phyloP scores from a whole-genome alignment of 2,797 vertebrate species.

The Myoxocephalus aenaeus region DNA sequence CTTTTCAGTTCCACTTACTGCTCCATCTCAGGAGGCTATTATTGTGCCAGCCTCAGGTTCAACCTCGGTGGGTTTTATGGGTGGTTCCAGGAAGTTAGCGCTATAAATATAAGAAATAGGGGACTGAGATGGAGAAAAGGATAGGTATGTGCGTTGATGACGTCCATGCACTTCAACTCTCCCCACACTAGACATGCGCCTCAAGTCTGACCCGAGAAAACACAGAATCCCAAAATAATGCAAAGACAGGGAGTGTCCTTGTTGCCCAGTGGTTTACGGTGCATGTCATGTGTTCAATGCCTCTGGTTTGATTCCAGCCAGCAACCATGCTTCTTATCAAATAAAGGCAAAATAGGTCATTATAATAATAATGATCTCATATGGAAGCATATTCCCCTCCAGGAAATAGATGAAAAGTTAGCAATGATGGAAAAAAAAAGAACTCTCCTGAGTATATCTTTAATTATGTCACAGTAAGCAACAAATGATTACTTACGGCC shows the following conservation, averaged over 20 bases:
- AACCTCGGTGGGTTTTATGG: slow-evolving; percentile 63
- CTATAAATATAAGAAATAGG: slow-evolving; percentile 50
- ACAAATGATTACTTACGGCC: slow-evolving; percentile 34
- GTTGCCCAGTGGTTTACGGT: neutral
- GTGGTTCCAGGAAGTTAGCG: slow-evolving; percentile 52
- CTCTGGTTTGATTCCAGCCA: neutral
- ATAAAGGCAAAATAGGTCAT: neutral
- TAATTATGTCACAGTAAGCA: slow-evolving; percentile 49
- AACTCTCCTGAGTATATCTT: slow-evolving; percentile 37
- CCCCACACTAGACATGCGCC: slow-evolving; percentile 7
- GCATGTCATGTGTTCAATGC: neutral
- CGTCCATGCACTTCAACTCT: slow-evolving; percentile 13
- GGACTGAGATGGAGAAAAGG: slow-evolving; percentile 31
- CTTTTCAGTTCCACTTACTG: slow-evolving; percentile 65
- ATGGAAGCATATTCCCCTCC: neutral
- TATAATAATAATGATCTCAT: too few relatives aligned
- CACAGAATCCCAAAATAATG: slow-evolving; percentile 35
- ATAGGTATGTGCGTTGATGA: slow-evolving; percentile 41
- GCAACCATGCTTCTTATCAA: neutral
- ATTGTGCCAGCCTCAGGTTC: slow-evolving; percentile 61
- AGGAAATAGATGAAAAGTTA: slow-evolving; percentile 34
- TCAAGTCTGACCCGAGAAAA: slow-evolving; percentile 14
- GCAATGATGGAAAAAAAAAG: slow-evolving; percentile 48
- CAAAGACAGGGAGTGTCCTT: neutral
- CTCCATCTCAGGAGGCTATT: slow-evolving; percentile 67